Evolutionary conservation across 2,888 invertebrate genomes (phyloP), one percentile per base, ranked within the genome.

Genomic region (Sthenelais limicola): DNA sequence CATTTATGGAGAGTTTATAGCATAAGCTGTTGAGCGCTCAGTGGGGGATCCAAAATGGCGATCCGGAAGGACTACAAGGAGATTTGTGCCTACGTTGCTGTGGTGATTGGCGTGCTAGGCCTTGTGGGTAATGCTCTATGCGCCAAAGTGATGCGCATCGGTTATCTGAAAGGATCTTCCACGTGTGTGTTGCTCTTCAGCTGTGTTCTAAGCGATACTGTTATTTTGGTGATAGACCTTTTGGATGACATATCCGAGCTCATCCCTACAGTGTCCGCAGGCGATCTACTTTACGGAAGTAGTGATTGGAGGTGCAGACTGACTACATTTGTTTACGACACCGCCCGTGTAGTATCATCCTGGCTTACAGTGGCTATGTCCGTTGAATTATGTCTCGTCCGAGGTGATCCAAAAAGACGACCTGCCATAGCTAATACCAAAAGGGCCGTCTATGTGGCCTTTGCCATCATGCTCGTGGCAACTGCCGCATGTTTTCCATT

Each of bases 321-420:
- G 21, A 71, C 67, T 3, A 43, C 68, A 47, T 76, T 76, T 49
- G 24, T 71, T 24, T 51, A 52, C 28, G 54, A 73, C 28, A 71
- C 51, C 43, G 48, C 52, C 3, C 48, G 75, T 1, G 32, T 62
- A 1, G 51, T 73, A 12, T 73, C 73, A 9, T 67, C 76, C 30
- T 76, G 76, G 76, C 52, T 75, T 21, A 68, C 75, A n/a, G 76
- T 73, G 12, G 76, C 74, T n/a, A 43, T 76, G 62, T 72, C 72
- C 0, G 73, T 68, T 9, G 76, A 76, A 54, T 66, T 73, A 7
- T 72, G 58, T 48, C 15, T 73, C 21, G 73, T 52, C 0, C 33
- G 38, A 12, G 18, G 47, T 12, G 30, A 33, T 12, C 76, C 74
- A 15, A 28, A 47, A 18, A 28, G 68, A 43, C 43, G 66, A 15